phyloP scores from a whole-genome alignment of 2,888 invertebrate genomes.

The Marronus borbonicus region DNA sequence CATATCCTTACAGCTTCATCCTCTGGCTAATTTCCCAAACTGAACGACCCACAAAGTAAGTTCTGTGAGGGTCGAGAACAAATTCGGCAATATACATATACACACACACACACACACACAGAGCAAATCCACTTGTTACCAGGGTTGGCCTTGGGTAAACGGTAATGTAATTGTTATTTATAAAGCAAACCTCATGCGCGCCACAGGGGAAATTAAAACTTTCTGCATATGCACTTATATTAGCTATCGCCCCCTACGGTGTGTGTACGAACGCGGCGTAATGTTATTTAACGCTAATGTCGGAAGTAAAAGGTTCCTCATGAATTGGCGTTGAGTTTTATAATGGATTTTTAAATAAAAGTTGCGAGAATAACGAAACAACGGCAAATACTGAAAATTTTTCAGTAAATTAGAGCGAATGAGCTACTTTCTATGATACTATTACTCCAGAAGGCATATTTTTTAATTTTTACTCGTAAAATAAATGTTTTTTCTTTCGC shows the following conservation, averaged over 20 bases:
- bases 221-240: constrained; percentile 49
- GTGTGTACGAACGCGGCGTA: constrained; percentile 2
- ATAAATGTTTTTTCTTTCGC: too few relatives aligned
- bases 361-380: background rate
- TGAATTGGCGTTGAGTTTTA: constrained; percentile 37
- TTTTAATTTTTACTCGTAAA: background rate
- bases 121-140: constrained; percentile 32
- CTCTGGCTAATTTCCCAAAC: background rate
- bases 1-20: background rate
- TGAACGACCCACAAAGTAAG: background rate
- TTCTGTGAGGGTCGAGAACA: background rate
- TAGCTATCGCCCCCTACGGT: constrained; percentile 14
- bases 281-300: constrained; percentile 40
- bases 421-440: background rate
- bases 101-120: background rate
- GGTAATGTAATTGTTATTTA: constrained; percentile 50
- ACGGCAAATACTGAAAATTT: constrained; percentile 14
- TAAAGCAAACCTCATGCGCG: constrained; percentile 50
- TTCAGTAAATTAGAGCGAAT: constrained; percentile 9
- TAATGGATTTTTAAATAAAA: constrained; percentile 37
- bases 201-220: constrained; percentile 51
- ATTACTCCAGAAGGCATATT: background rate
- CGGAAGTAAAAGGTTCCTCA: constrained; percentile 27
- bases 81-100: background rate
- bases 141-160: constrained; percentile 27